Evolutionary conservation across 2,888 invertebrate genomes (phyloP).

Genomic region (Drosophila macrospina): DNA sequence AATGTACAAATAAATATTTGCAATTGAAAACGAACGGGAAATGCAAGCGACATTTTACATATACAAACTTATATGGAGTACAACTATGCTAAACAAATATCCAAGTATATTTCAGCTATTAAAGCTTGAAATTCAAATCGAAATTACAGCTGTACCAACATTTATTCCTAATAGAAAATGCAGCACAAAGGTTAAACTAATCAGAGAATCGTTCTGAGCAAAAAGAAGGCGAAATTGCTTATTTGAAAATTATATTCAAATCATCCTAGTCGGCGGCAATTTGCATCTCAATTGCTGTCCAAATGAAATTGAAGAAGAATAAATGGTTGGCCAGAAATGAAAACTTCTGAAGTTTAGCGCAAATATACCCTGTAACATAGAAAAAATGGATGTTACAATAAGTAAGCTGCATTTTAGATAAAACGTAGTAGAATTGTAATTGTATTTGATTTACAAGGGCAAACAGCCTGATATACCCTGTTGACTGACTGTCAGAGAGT

Average conservation of each 20-base stretch:
- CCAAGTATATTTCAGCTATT: background rate
- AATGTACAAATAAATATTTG: constrained; percentile 78
- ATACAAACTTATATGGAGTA: constrained; percentile 20
- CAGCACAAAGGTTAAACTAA: constrained; percentile 54
- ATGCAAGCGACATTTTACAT: constrained; percentile 62
- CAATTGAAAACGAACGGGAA: constrained; percentile 77
- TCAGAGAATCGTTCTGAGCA: constrained; percentile 48
- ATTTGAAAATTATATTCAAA: constrained; percentile 76
- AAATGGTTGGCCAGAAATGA: background rate
- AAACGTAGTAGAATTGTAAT: background rate
- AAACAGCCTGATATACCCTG: background rate
- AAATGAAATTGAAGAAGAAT: constrained; percentile 44
- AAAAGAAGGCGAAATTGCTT: constrained; percentile 61
- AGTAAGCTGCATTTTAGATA: background rate
- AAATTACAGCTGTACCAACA: constrained; percentile 18
- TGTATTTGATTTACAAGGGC: background rate
- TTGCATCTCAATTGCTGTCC: constrained; percentile 76
- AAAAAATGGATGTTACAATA: background rate
- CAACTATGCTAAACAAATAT: constrained; percentile 4
- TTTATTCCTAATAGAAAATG: constrained; percentile 29
- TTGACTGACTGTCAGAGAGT: constrained; percentile 3
- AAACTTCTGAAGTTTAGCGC: background rate
- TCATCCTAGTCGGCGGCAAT: constrained; percentile 73
- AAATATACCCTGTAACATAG: constrained; percentile 4
- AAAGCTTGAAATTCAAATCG: background rate